Base-by-base conservation (phyloP, 1,140 invertebrate genomes). In the Aplysia californica region DNA sequence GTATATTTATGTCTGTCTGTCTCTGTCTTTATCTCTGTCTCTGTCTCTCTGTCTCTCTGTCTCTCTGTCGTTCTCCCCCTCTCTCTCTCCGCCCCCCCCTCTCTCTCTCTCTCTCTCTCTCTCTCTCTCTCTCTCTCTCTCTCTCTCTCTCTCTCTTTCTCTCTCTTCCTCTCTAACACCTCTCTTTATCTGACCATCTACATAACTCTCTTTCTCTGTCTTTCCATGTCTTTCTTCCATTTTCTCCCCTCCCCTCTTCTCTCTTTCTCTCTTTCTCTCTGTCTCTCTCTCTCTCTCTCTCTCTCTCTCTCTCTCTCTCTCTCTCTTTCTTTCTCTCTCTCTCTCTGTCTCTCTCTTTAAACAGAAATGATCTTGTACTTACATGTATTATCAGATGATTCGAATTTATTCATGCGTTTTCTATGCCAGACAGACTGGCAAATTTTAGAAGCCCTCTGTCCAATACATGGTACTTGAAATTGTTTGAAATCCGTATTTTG, bases 41-140 rank as follows among this genome's bases (percentile, higher is more conserved):
- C n/a, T n/a, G n/a, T n/a, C n/a, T 0, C 35, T 39, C 38, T 38
- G 58, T 64, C 38, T 23, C 55, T 74, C 58, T 38, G 10, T 61
- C 55, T 65, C 58, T 71, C 50, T 58, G 29, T 71, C 69, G 55
- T 3, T 29, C n/a, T 71, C 69, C 10, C 29, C n/a, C n/a, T n/a
- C n/a, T n/a, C n/a, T n/a, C n/a, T n/a, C n/a, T n/a, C n/a, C n/a
- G n/a, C n/a, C n/a, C 23, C n/a, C 58, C 69, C 58, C 29, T 58
- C 44, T 71, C 44, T 38, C 26, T 58, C 29, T 58, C 26, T 20
- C 3, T 31, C 29, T 26, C 36, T 38, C 36, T 58, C 69, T 71
- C 35, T 58, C 69, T 71, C 26, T 58, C 50, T 58, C 33, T 71
- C 50, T 58, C 29, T 58, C 41, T 71, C 18, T 58, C 50, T 58